These are phyloP conservation scores for Craseonycteris thonglongyai DNA, from an alignment of 2,113 vertebrate species.

Conservation along the genomic window DNA sequence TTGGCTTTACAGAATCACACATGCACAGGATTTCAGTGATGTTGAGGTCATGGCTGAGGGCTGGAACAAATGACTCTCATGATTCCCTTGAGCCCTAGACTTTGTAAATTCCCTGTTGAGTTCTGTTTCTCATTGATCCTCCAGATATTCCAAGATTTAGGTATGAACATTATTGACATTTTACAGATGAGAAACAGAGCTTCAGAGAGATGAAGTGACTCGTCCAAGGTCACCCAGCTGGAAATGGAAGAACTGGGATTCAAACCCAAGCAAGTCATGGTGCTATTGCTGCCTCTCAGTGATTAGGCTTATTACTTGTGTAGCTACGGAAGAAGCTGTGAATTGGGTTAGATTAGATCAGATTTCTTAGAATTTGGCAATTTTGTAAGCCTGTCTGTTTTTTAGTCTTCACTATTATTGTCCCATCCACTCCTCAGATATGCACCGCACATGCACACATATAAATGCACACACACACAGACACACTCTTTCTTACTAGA, in stretches of 20 bases:
- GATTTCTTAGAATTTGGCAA: background rate
- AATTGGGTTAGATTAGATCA: background rate
- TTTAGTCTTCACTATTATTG: background rate
- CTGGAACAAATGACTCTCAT: background rate
- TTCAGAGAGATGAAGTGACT: background rate
- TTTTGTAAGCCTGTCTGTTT: background rate
- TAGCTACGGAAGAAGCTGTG: background rate
- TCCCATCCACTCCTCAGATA: background rate
- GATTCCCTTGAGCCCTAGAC: background rate
- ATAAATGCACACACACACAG: background rate
- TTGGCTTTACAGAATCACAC: background rate
- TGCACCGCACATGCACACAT: fast-evolving
- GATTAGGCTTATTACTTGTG: background rate
- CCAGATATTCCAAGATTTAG: background rate
- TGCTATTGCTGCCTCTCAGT: background rate
- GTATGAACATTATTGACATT: background rate
- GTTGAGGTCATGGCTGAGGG: background rate
- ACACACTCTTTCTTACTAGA: background rate
- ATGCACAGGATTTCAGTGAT: background rate
- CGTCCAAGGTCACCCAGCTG: background rate
- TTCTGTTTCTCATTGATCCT: background rate
- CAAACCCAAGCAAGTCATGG: background rate
- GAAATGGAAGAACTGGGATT: background rate
- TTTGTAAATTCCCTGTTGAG: background rate
- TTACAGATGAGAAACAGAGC: background rate